Evolutionary conservation across 1,140 invertebrate genomes (phyloP), one percentile per base, ranked within the genome.

Genomic region (Scaptomyza pallida): DNA sequence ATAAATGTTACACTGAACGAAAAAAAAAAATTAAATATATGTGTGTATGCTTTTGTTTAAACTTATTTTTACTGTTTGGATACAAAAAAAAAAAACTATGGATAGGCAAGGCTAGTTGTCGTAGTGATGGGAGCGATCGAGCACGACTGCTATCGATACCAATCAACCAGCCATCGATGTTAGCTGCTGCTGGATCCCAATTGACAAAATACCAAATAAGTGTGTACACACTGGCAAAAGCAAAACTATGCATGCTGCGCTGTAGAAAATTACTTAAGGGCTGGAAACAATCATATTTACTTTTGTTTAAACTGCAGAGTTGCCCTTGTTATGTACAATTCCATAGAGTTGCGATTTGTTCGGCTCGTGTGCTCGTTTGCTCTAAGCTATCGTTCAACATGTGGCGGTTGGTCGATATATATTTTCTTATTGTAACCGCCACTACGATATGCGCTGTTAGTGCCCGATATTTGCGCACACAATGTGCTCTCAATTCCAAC

Each of bases 21-120:
- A 83, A 83, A 77, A 86, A 83, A 86, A 88, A 86, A 88, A 77
- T 57, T 70, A 76, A 81, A 81, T 74, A 77, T 78, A 88, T 88
- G 62, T 64, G 77, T 88, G 74, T 68, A 86, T 88, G 81, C 54
- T 86, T 76, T 72, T 81, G 73, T 72, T 80, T 72, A 77, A 80
- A 80, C 78, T 82, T 77, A 82, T 76, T 82, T 73, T 81, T 75
- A 78, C 78, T 70, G 78, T 81, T 82, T 82, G 74, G 78, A 81
- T 81, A 76, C 77, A 82, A 82, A 80, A 82, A 79, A 81, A 54
- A 78, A 82, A 81, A 82, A 78, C 75, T 78, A 78, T 72, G 68
- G 68, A 59, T 71, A 71, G 68, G 68, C 68, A 64, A 71, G 68
- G 68, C 68, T 65, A 69, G 57, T 62, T 61, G 48, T 54, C 65